These are phyloP conservation scores for Salarias fasciatus DNA, from an alignment of 2,797 vertebrate species.

Conservation along the genomic window DNA sequence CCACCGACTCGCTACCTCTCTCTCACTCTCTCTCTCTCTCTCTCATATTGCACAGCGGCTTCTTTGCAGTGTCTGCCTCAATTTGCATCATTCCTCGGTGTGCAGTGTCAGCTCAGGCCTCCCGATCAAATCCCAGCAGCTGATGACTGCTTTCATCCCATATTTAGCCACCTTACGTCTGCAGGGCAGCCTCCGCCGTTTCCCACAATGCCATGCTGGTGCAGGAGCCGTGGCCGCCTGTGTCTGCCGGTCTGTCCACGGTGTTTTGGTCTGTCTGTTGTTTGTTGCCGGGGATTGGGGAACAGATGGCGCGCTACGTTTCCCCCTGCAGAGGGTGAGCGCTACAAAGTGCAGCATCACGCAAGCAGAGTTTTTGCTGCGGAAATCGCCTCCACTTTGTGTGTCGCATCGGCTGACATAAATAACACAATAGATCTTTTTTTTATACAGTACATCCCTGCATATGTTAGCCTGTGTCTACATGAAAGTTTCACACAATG, in stretches of 20 bases:
- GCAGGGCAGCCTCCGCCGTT: conserved; percentile 41
- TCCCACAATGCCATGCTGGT: conserved; percentile 61
- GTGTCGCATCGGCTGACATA: conserved; percentile 1
- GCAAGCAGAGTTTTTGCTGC: conserved; percentile 59
- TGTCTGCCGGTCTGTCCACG: conserved; percentile 58
- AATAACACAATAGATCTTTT: not conserved
- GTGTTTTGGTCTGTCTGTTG: conserved; percentile 47
- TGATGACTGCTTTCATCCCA: conserved; percentile 69
- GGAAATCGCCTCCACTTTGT: conserved; percentile 28
- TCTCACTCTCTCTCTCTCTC: conserved; percentile 15
- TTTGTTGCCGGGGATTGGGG: conserved; percentile 65
- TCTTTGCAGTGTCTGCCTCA: conserved; percentile 65
- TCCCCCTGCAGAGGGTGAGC: conserved; percentile 65
- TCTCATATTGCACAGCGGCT: conserved; percentile 40
- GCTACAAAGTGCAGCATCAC: conserved; percentile 70
- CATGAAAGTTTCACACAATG: too few species aligned
- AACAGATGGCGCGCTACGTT: conserved; percentile 75
- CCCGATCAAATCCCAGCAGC: conserved; percentile 65
- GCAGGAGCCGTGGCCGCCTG: conserved; percentile 44
- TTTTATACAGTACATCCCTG: too few species aligned
- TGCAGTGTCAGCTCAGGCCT: conserved; percentile 57
- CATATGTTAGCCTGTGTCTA: too few species aligned
- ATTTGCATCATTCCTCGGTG: conserved; percentile 66
- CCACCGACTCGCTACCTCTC: conserved; percentile 14
- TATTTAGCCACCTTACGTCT: conserved; percentile 56